phyloP scores from a whole-genome alignment of 2,888 invertebrate genomes.

The Drosophila macrospina region DNA sequence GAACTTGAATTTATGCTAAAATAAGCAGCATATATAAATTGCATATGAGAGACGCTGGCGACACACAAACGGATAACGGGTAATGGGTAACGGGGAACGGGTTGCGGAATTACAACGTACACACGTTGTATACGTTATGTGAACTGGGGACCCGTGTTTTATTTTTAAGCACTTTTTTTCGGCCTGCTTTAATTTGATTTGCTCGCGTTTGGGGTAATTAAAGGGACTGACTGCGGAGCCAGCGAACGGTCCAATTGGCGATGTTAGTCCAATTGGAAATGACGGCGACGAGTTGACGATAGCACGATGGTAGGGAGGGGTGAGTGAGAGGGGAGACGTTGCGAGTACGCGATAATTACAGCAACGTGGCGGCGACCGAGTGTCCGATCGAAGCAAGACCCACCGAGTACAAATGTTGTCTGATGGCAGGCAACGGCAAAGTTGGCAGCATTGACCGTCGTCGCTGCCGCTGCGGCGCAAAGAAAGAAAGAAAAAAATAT shows the following conservation, averaged over 20 bases:
- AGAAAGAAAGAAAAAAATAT: slow-evolving; percentile 59
- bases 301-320: background rate
- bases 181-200: slow-evolving; percentile 45
- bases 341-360: slow-evolving; percentile 62
- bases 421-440: slow-evolving; percentile 80
- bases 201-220: slow-evolving; percentile 32
- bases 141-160: slow-evolving; percentile 47
- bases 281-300: slow-evolving; percentile 16
- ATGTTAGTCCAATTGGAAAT: slow-evolving; percentile 40
- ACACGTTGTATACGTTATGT: background rate
- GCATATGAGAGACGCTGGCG: slow-evolving; percentile 39
- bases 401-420: slow-evolving; percentile 83
- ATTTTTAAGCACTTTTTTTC: slow-evolving; percentile 58
- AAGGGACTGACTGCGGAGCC: slow-evolving; percentile 26
- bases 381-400: slow-evolving; percentile 80
- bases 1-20: slow-evolving; percentile 60
- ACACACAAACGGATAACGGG: slow-evolving; percentile 47
- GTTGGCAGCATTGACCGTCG: slow-evolving; percentile 80
- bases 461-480: slow-evolving; percentile 69
- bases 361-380: slow-evolving; percentile 63
- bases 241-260: slow-evolving; percentile 40
- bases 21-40: slow-evolving; percentile 42
- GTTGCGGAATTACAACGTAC: slow-evolving; percentile 2
- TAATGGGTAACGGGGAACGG: background rate
- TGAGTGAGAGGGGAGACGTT: background rate